Evolutionary conservation across 2,113 vertebrate species (phyloP), one percentile per base, ranked within the genome.

Genomic region (Terrapene triunguis): DNA sequence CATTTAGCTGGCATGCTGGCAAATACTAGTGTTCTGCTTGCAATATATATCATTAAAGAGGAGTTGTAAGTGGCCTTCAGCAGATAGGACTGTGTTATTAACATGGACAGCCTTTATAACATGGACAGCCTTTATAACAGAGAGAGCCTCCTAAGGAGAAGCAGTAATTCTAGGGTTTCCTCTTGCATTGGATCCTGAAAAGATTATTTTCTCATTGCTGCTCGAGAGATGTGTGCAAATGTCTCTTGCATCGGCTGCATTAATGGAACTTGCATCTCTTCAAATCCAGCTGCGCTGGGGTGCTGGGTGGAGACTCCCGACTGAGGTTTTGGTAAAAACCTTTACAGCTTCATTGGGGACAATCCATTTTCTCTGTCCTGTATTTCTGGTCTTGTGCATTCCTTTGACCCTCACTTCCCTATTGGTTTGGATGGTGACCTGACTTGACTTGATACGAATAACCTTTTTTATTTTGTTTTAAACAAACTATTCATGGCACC

Each of bases 91-190:
- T 78, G 53, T 95, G 4, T 89, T 65, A 82, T 90, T 95, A 82
- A 72, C 0, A 0, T 80, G 89, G 94, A 89, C 53, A 17, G 50
- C 0, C 42, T 44, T 44, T 44, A 44, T 44, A 44, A 44, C 42
- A 44, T 80, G 89, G 94, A 89, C 53, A 0, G 93, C 5, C 55
- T 74, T 81, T 12, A 10, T 62, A 16, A 11, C 0, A 0, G 55
- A 85, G 83, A 4, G 55, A 80, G 87, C 89, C 88, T 44, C 42
- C 0, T 89, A 94, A 95, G 48, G 55, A 44, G 69, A 91, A 80
- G 85, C 74, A 81, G 69, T 96, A 97, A 97, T 97, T 97, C 84
- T n/a, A 94, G 96, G 92, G 82, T 95, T 96, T 80, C 89, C 89
- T 91, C 89, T 94, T 51, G 4, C 38, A 50, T 79, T 27, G 44